Evolutionary conservation across 2,888 invertebrate genomes (phyloP).

Genomic region (Dolichomitus sp.): DNA sequence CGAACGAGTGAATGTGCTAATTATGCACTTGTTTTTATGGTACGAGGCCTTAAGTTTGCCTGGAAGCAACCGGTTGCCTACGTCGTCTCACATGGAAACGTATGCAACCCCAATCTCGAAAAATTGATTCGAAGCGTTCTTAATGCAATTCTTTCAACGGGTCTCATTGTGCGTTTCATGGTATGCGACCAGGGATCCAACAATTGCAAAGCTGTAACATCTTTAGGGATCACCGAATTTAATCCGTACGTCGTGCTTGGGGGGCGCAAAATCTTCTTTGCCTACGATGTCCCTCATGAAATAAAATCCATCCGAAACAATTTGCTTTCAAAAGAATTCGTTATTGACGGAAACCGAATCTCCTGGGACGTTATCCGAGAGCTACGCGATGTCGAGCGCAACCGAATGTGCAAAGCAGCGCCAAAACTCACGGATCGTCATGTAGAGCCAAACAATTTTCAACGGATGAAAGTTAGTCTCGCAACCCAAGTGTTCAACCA

Average conservation of each 20-base stretch:
- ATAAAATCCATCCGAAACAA: constrained; percentile 70
- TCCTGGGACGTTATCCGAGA: constrained; percentile 49
- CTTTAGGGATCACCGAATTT: constrained; percentile 65
- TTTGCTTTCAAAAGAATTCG: constrained; percentile 59
- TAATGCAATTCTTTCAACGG: too few relatives aligned
- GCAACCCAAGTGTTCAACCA: constrained; percentile 70
- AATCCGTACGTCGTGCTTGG: constrained; percentile 61
- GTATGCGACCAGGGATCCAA: too few relatives aligned
- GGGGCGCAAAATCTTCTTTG: constrained; percentile 65
- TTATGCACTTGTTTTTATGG: too few relatives aligned
- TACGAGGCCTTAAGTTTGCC: too few relatives aligned
- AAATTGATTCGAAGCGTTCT: too few relatives aligned
- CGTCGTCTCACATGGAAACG: too few relatives aligned
- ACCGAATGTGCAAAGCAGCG: constrained; percentile 64
- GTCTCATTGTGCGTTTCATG: too few relatives aligned
- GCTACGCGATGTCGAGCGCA: constrained; percentile 55
- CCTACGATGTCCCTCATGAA: constrained; percentile 69
- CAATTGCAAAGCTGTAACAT: too few relatives aligned
- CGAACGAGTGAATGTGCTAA: too few relatives aligned
- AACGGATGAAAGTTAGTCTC: constrained; percentile 69
- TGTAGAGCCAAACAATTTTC: constrained; percentile 68
- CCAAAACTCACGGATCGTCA: constrained; percentile 70
- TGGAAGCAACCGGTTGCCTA: too few relatives aligned
- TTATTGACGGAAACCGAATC: constrained; percentile 32
- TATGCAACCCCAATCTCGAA: too few relatives aligned